phyloP scores from a whole-genome alignment of 2,888 invertebrate genomes.

The Epistrophe grossulariae region DNA sequence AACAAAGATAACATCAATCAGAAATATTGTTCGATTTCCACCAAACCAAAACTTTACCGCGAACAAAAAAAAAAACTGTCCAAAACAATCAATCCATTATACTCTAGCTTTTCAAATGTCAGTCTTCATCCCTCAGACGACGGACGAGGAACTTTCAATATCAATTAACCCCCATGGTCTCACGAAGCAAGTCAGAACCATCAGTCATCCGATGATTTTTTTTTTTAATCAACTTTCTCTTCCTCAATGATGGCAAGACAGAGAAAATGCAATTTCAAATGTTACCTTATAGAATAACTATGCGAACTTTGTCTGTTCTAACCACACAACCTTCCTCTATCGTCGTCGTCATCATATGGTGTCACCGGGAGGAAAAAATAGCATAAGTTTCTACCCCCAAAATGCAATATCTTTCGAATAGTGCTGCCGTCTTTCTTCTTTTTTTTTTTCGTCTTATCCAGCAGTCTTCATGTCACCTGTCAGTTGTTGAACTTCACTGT shows the following conservation, averaged over 20 bases:
- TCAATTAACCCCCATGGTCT: constrained; percentile 34
- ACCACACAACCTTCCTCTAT: background rate
- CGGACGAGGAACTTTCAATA: constrained; percentile 14
- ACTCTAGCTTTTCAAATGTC: constrained; percentile 6
- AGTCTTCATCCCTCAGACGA: constrained; percentile 1
- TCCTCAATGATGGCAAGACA: background rate
- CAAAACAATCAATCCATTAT: constrained; percentile 15
- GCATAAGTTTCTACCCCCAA: constrained; percentile 34
- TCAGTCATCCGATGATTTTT: constrained; percentile 17
- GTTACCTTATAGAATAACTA: constrained; percentile 45
- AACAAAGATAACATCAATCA: constrained; percentile 45
- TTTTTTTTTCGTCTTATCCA: constrained; percentile 1
- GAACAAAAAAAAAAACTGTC: background rate
- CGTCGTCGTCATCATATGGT: constrained; percentile 6
- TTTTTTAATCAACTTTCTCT: background rate
- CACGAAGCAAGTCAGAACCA: constrained; percentile 6
- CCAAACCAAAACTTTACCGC: background rate
- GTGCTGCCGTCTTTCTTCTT: background rate
- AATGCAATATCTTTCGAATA: constrained; percentile 71
- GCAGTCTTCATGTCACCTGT: constrained; percentile 68
- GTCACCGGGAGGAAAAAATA: constrained; percentile 1
- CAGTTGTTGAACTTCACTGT: constrained; percentile 68
- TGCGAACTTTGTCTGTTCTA: constrained; percentile 22
- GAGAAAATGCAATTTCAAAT: constrained; percentile 35
- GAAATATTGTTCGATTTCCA: constrained; percentile 12